These are phyloP conservation scores for Neolamprologus toae DNA, from an alignment of 2,113 vertebrate species.

Conservation along the genomic window DNA sequence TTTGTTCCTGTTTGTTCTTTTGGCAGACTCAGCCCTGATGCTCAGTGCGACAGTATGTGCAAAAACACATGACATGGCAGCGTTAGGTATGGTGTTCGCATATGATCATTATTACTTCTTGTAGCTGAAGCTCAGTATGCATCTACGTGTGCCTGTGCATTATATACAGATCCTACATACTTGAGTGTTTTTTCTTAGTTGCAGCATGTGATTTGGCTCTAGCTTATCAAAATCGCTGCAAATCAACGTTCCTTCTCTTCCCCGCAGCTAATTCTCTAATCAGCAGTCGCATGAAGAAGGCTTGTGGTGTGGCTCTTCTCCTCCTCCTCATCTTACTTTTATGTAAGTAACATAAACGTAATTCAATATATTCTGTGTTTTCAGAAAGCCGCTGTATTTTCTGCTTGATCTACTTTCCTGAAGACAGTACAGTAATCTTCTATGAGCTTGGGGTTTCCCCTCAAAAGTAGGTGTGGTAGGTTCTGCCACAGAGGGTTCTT, in stretches of 20 bases:
- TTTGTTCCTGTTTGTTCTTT: neutral
- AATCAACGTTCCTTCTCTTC: neutral
- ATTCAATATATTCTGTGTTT: neutral
- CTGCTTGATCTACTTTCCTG: neutral
- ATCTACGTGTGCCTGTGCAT: neutral
- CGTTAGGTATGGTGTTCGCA: neutral
- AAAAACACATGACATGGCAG: neutral
- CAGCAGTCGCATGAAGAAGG: slow-evolving; percentile 29
- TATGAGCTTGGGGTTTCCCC: neutral
- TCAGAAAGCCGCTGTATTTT: neutral
- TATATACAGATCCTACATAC: neutral
- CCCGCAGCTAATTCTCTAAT: neutral
- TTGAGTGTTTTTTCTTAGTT: neutral
- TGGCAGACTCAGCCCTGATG: neutral
- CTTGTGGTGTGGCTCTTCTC: slow-evolving; percentile 14
- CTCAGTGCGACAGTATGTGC: neutral
- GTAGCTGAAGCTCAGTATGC: neutral
- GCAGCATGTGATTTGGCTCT: neutral
- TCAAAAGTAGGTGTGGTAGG: neutral
- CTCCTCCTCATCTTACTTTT: slow-evolving; percentile 25
- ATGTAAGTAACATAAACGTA: slow-evolving; percentile 31
- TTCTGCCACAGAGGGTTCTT: neutral
- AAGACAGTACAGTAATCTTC: neutral
- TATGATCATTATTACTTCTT: neutral
- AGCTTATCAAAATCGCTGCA: neutral